phyloP scores from a whole-genome alignment of 2,797 vertebrate genomes.

The Acridotheres tristis region DNA sequence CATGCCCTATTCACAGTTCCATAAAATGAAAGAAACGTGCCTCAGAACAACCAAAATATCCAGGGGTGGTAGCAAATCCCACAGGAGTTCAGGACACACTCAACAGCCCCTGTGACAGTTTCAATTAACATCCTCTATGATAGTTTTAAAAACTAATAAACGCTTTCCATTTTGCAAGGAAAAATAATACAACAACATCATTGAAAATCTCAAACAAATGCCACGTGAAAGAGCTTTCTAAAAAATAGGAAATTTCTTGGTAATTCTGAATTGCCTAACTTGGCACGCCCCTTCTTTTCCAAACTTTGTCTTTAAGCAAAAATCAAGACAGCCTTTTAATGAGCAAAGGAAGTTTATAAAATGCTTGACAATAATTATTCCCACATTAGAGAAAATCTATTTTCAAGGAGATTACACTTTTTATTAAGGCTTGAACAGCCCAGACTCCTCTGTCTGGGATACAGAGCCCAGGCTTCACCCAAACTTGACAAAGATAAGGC shows the following conservation, averaged over 20 bases:
- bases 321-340: slow-evolving; percentile 39
- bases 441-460: slow-evolving; percentile 23
- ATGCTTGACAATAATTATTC: slow-evolving; percentile 12
- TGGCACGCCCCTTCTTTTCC: slow-evolving; percentile 37
- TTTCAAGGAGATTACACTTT: slow-evolving; percentile 49
- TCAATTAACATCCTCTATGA: background rate
- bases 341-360: slow-evolving; percentile 21
- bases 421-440: slow-evolving; percentile 39
- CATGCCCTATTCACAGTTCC: background rate
- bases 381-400: slow-evolving; percentile 40
- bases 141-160: background rate
- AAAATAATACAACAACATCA: background rate
- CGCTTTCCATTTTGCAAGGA: background rate
- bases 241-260: background rate
- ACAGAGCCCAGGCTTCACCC: slow-evolving; percentile 22
- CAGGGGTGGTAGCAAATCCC: background rate
- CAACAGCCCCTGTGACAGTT: background rate
- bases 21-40: background rate
- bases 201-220: background rate
- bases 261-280: slow-evolving; percentile 13
- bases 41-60: background rate
- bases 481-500: slow-evolving; percentile 70
- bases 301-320: slow-evolving; percentile 5
- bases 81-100: background rate
- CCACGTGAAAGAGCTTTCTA: background rate